These are phyloP conservation scores for Neostethus bicornis DNA, from an alignment of 2,797 vertebrate genomes.

Conservation along the genomic window DNA sequence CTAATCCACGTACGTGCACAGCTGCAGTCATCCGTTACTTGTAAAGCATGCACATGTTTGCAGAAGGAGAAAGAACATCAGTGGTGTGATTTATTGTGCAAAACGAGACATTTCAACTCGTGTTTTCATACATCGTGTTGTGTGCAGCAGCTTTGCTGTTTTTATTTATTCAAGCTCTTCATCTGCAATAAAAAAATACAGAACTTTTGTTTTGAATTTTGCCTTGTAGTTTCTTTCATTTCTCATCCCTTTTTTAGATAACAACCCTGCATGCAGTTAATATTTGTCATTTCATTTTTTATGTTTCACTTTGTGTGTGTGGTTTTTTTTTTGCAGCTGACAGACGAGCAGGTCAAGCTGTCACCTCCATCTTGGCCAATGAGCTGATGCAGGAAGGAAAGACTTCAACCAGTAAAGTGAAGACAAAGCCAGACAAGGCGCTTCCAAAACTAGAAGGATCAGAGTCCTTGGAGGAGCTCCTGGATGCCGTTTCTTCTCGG, in stretches of 20 bases:
- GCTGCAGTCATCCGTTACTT: constrained; percentile 3
- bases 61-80: neutral
- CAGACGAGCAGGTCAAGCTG: constrained; percentile 85
- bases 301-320: constrained; percentile 15
- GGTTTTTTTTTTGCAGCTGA: constrained; percentile 78
- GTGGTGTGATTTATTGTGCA: neutral
- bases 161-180: constrained; percentile 2
- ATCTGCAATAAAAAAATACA: constrained; percentile 4
- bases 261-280: constrained; percentile 22
- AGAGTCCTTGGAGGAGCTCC: constrained; percentile 76
- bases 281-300: neutral
- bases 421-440: constrained; percentile 44
- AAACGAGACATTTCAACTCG: neutral
- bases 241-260: constrained; percentile 12
- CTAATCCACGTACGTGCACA: constrained; percentile 33
- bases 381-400: constrained; percentile 86
- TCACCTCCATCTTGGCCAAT: constrained; percentile 88
- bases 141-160: neutral
- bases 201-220: constrained; percentile 10
- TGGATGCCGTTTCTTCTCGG: constrained; percentile 63
- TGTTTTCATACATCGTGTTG: neutral
- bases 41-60: neutral
- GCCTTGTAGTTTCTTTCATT: neutral
- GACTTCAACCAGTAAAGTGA: constrained; percentile 52
- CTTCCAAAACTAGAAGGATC: constrained; percentile 59